These are phyloP conservation scores for Holothuria glaberrima DNA, from an alignment of 35 echinoderm and acorn worm species.

Conservation along the genomic window DNA sequence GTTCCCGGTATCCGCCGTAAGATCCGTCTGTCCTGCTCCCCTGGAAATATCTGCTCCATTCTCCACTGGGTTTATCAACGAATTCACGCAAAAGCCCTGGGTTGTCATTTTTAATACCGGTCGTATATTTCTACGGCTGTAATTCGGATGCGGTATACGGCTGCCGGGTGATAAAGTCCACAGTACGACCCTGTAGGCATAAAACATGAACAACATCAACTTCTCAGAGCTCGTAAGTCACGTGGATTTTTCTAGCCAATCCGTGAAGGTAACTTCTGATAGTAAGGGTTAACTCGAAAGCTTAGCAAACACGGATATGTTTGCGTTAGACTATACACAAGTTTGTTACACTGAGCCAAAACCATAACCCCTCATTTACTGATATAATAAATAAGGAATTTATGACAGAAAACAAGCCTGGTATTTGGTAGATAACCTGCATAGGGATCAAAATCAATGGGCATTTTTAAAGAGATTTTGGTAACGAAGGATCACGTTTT, in stretches of 20 bases:
- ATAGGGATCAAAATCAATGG: too few relatives aligned
- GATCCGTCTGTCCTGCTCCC: constrained; percentile 1
- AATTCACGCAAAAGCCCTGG: constrained; percentile 68
- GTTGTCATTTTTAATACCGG: constrained; percentile 68
- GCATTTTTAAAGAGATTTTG: too few relatives aligned
- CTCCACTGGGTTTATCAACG: constrained; percentile 61
- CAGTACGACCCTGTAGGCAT: constrained; percentile 63
- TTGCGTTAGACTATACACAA: too few relatives aligned
- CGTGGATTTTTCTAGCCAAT: constrained; percentile 41
- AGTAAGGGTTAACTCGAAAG: too few relatives aligned
- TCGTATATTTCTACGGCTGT: constrained; percentile 67
- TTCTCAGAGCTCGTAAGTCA: constrained; percentile 29
- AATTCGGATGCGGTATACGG: constrained; percentile 56
- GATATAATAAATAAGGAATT: too few relatives aligned
- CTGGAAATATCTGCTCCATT: constrained; percentile 52
- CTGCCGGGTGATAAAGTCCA: constrained; percentile 59
- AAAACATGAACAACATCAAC: constrained; percentile 66
- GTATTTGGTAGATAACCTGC: too few relatives aligned
- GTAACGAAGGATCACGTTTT: too few relatives aligned
- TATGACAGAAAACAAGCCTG: too few relatives aligned
- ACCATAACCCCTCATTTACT: too few relatives aligned
- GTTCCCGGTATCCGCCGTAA: constrained; percentile 10
- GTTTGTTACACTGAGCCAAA: too few relatives aligned
- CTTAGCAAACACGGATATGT: too few relatives aligned
- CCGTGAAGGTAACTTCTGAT: not conserved